Conservation (phyloP, 2,888 invertebrate species). For the Ochropleura plecta region DNA sequence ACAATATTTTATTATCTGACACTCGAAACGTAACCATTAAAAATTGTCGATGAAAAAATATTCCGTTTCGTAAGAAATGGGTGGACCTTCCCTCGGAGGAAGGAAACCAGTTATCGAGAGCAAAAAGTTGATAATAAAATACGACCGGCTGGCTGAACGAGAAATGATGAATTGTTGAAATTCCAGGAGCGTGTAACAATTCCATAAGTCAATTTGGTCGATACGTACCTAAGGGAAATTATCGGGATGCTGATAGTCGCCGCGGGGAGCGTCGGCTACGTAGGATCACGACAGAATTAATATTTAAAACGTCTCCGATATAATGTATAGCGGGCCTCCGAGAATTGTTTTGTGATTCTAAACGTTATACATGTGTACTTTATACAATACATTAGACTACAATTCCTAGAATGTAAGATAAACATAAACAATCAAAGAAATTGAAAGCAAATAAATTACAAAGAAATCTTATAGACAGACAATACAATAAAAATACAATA, state of each 20-base stretch:
- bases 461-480: constrained; percentile 1
- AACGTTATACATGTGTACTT: constrained; percentile 26
- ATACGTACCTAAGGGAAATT: constrained; percentile 83
- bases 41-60: constrained; percentile 62
- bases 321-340: constrained; percentile 40
- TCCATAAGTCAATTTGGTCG: constrained; percentile 79
- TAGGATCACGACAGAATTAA: constrained; percentile 57
- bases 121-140: constrained; percentile 68
- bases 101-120: constrained; percentile 66
- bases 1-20: constrained; percentile 67
- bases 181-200: constrained; percentile 75
- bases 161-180: constrained; percentile 80
- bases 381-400: constrained; percentile 14
- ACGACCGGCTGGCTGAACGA: constrained; percentile 60
- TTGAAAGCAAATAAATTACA: constrained; percentile 25
- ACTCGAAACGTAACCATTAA: constrained; percentile 64
- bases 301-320: constrained; percentile 68
- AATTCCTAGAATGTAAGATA: background rate
- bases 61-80: constrained; percentile 59
- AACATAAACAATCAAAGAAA: constrained; percentile 18
- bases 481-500: constrained; percentile 3
- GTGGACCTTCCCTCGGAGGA: constrained; percentile 46
- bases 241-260: constrained; percentile 73
- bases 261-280: constrained; percentile 57
- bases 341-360: constrained; percentile 47